Conservation (phyloP, 2,113 vertebrate species). For the Prinia subflava region DNA sequence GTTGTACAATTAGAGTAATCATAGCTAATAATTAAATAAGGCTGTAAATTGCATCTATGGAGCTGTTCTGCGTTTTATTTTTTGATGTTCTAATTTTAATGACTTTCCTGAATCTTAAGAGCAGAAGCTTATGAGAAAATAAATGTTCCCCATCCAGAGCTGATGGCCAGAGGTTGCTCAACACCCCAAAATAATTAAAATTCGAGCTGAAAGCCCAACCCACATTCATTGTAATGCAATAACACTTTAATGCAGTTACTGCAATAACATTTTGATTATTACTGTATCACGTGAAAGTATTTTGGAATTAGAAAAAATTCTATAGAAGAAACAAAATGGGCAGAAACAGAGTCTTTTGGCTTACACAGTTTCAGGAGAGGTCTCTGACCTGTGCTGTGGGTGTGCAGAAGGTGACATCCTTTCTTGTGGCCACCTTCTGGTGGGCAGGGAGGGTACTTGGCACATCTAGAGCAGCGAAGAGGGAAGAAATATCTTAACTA, state of each 20-base stretch:
- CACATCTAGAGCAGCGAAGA: neutral
- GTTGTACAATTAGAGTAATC: neutral
- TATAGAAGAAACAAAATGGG: neutral
- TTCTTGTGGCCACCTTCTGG: neutral
- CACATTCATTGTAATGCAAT: neutral
- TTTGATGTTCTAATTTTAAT: neutral
- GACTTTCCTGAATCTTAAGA: neutral
- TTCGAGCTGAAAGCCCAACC: neutral
- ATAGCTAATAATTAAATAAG: constrained; percentile 23
- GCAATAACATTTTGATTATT: neutral
- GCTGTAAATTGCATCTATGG: neutral
- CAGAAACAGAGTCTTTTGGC: neutral
- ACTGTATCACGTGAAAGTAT: neutral
- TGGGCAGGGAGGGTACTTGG: neutral
- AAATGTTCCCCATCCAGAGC: neutral
- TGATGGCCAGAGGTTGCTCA: neutral
- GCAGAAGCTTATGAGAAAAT: neutral
- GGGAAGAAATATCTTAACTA: neutral
- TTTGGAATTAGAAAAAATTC: neutral
- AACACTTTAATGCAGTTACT: neutral
- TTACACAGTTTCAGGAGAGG: neutral
- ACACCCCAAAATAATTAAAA: neutral
- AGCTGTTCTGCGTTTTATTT: neutral
- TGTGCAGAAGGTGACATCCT: neutral
- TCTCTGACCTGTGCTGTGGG: neutral